phyloP scores from a whole-genome alignment of 2,113 vertebrate genomes.

The Dicaeum eximium region DNA sequence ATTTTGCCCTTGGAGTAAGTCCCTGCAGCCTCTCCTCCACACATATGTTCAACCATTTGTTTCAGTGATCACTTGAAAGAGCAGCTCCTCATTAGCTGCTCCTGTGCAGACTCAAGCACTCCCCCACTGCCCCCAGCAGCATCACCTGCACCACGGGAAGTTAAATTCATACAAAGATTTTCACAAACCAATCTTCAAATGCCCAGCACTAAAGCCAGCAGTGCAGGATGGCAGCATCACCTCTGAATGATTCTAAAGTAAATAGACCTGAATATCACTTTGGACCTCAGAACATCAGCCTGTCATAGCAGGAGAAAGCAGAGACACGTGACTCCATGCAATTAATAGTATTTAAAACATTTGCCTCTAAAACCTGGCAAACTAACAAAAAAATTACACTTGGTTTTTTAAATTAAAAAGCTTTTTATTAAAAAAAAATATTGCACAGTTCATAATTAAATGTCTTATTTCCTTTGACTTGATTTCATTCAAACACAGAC shows the following conservation, averaged over 20 bases:
- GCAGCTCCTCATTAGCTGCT: not conserved
- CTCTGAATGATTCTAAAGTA: not conserved
- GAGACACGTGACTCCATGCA: not conserved
- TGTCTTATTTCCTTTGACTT: not conserved
- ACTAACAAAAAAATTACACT: not conserved
- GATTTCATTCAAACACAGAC: not conserved
- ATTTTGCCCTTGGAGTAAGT: not conserved
- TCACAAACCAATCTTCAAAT: not conserved
- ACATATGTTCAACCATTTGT: not conserved
- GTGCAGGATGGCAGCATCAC: not conserved
- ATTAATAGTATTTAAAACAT: not conserved
- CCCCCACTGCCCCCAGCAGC: not conserved
- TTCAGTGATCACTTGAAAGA: not conserved
- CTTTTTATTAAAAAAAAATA: not conserved
- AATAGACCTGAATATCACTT: not conserved
- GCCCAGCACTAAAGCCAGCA: not conserved
- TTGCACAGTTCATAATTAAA: not conserved
- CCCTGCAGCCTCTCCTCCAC: not conserved
- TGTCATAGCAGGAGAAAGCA: not conserved
- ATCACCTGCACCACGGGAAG: not conserved
- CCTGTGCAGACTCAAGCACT: not conserved
- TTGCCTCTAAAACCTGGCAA: not conserved
- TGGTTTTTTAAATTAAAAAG: not conserved
- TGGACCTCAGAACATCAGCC: not conserved
- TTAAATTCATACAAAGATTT: accelerated